A percentile compares a stretch with the other conserved stretches of the same genome.
Evolutionary conservation across 2,113 vertebrate species (phyloP).

Genomic region (Felis chaus): DNA sequence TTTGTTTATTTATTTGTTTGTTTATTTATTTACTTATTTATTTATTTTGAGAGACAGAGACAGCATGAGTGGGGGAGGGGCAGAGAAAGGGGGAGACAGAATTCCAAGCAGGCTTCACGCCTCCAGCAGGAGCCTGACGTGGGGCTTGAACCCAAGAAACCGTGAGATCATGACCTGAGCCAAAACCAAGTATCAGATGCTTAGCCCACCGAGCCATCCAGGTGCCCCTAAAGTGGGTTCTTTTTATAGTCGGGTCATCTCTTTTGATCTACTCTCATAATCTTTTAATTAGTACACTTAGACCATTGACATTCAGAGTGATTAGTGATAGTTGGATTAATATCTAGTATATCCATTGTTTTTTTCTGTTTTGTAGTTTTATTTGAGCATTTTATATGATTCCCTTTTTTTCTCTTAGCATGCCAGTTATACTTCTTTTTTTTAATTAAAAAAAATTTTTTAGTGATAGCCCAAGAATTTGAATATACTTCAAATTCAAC

Average conservation of each 20-base stretch:
- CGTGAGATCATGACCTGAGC: too few species aligned
- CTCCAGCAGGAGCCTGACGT: too few species aligned
- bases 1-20: too few species aligned
- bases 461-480: background rate
- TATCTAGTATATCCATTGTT: background rate
- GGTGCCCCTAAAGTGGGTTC: background rate
- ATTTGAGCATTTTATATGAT: background rate
- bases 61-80: too few species aligned
- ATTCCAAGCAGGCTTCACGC: too few species aligned
- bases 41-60: too few species aligned
- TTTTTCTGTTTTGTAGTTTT: background rate
- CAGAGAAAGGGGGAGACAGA: too few species aligned
- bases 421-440: background rate
- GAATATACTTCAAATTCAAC: too few species aligned
- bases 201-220: too few species aligned
- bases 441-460: background rate
- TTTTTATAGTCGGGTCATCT: background rate
- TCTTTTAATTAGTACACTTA: background rate
- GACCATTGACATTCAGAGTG: background rate
- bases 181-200: too few species aligned
- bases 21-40: too few species aligned
- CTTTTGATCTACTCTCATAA: background rate
- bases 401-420: background rate
- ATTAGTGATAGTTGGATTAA: background rate
- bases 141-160: too few species aligned